Percentiles rank a stretch among this genome's conserved stretches.
Evolutionary conservation across 2,888 invertebrate genomes (phyloP).

Genomic region (Gastrophysa polygoni): DNA sequence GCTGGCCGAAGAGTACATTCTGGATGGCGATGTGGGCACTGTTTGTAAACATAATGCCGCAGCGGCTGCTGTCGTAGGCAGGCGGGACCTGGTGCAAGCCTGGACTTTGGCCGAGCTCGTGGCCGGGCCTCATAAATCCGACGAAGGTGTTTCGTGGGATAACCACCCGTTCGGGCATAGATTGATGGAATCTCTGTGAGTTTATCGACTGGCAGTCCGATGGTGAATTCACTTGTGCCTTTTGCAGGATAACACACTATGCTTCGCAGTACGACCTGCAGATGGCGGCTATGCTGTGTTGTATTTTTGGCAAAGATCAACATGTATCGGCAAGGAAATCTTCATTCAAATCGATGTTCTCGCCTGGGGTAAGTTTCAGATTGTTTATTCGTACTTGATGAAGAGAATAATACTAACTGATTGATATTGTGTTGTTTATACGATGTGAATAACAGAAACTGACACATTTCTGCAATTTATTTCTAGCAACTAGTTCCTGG

Average conservation of each 20-base stretch:
- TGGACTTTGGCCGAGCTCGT: constrained; percentile 85
- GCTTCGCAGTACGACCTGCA: constrained; percentile 85
- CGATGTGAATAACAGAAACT: background rate
- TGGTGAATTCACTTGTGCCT: constrained; percentile 41
- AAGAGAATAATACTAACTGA: too few species aligned
- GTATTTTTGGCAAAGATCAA: constrained; percentile 74
- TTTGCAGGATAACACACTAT: constrained; percentile 77
- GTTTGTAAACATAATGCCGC: constrained; percentile 85
- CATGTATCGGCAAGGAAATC: constrained; percentile 42
- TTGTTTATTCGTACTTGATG: too few species aligned
- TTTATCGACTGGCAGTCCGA: constrained; percentile 30
- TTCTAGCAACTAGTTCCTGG: constrained; percentile 67
- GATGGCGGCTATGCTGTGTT: constrained; percentile 92
- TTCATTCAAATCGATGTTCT: constrained; percentile 43
- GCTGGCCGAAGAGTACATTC: constrained; percentile 82
- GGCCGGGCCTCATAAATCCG: constrained; percentile 58
- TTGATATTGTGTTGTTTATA: too few species aligned
- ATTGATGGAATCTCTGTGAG: constrained; percentile 85
- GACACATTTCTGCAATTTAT: constrained; percentile 35
- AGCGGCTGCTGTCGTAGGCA: constrained; percentile 73
- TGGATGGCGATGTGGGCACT: constrained; percentile 64
- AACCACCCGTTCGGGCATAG: constrained; percentile 86
- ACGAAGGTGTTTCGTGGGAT: constrained; percentile 77
- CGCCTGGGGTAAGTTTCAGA: constrained; percentile 48
- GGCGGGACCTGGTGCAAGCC: constrained; percentile 83